These are phyloP conservation scores for Lapara coniferarum DNA, from an alignment of 2,888 invertebrate genomes.

Conservation along the genomic window DNA sequence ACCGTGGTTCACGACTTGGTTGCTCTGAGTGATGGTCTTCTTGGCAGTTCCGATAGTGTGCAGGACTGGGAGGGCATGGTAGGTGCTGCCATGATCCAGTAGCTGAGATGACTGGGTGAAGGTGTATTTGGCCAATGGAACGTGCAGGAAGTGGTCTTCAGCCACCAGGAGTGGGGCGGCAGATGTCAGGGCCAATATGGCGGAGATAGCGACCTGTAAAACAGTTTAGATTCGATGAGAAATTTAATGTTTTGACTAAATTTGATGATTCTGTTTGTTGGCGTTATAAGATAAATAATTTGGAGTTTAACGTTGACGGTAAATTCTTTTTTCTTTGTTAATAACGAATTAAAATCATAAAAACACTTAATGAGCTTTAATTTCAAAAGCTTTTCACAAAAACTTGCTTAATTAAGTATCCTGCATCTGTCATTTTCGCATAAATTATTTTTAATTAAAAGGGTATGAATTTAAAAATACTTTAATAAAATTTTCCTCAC, in stretches of 20 bases:
- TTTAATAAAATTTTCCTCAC: constrained; percentile 11
- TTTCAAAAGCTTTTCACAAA: too few species aligned
- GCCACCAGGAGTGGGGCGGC: constrained; percentile 57
- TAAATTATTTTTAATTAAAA: too few species aligned
- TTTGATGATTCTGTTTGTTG: too few species aligned
- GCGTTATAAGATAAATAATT: too few species aligned
- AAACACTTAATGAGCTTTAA: too few species aligned
- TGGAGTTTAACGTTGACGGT: too few species aligned
- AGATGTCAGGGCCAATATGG: constrained; percentile 52
- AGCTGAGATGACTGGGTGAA: constrained; percentile 56
- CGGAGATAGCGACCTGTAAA: constrained; percentile 42
- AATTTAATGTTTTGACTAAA: not conserved
- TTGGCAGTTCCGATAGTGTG: constrained; percentile 44
- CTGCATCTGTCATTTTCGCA: too few species aligned
- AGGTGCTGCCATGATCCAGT: constrained; percentile 60
- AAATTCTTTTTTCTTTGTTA: too few species aligned
- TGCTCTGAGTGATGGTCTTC: constrained; percentile 62
- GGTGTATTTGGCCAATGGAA: constrained; percentile 56
- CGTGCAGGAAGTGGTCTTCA: constrained; percentile 49
- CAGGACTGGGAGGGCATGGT: constrained; percentile 44
- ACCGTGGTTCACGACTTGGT: constrained; percentile 66
- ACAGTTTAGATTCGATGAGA: constrained; percentile 18
- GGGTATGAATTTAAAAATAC: not conserved
- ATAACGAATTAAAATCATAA: too few species aligned
- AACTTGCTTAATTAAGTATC: too few species aligned